These are phyloP conservation scores for Holothuria glaberrima DNA, from an alignment of 35 echinoderm and acorn worm species.

Conservation along the genomic window DNA sequence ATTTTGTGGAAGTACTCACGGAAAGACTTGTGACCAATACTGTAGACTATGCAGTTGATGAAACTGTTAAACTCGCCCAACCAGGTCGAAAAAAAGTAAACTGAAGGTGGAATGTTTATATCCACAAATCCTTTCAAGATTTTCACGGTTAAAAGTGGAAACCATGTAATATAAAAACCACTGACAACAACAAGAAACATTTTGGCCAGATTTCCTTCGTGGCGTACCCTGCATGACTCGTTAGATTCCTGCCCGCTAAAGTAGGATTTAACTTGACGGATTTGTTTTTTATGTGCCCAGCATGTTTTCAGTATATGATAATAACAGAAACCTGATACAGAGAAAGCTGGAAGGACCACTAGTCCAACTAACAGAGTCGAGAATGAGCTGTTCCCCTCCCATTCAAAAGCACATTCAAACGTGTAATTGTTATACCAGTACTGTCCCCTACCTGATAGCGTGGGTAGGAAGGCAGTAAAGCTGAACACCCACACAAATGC, in stretches of 20 bases:
- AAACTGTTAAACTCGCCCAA: constrained; percentile 92
- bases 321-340: constrained; percentile 78
- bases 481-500: constrained; percentile 74
- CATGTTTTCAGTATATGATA: constrained; percentile 74
- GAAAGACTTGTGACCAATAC: constrained; percentile 85
- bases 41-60: constrained; percentile 94
- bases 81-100: constrained; percentile 81
- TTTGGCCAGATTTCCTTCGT: constrained; percentile 86
- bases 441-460: constrained; percentile 54
- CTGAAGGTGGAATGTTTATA: constrained; percentile 52
- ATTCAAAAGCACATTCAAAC: constrained; percentile 75
- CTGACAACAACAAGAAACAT: constrained; percentile 89
- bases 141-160: constrained; percentile 82
- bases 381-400: constrained; percentile 55
- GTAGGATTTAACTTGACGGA: constrained; percentile 45
- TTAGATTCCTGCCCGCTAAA: constrained; percentile 53
- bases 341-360: constrained; percentile 74
- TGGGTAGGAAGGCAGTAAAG: constrained; percentile 61
- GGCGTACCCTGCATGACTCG: constrained; percentile 35
- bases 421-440: constrained; percentile 71
- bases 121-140: constrained; percentile 66
- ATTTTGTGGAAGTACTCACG: constrained; percentile 60
- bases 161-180: constrained; percentile 90
- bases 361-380: constrained; percentile 77
- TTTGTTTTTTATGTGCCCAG: constrained; percentile 64